Evolutionary conservation across 2,113 vertebrate genomes (phyloP), one percentile per base, ranked within the genome.

Genomic region (Pardalotus punctatus): DNA sequence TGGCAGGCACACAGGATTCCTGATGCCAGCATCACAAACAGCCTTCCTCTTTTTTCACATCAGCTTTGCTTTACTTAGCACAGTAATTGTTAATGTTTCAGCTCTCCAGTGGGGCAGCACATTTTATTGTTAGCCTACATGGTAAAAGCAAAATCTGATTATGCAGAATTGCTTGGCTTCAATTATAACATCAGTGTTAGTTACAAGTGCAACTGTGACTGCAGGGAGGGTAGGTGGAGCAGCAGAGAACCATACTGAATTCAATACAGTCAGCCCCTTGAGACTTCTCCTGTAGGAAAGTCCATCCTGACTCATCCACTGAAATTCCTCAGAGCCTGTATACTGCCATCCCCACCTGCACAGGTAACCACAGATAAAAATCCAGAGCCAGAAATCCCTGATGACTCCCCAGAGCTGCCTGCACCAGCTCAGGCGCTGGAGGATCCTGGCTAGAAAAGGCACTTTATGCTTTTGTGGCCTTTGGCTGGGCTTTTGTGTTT

Each of bases 71-170:
- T 82, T 84, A 50, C 87, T 86, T 45, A 64, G 73, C 57, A 65
- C 70, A 76, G 61, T 67, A 42, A 74, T 28, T 84, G 40, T 43
- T 62, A 54, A 43, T 5, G 48, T 35, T 67, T 47, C 83, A 66
- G 64, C 58, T 81, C 79, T 87, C 61, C 53, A 70, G 43, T 14
- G 11, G 43, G 48, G 53, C 88, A 85, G 70, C 48, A 35, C 53
- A 31, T 79, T 80, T 84, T 36, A 67, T 14, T 76, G 57, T 64
- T 64, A 79, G 85, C n/a, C 65, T 71, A 50, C 27, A 6, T 1
- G 4, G 48, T 40, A 85, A 95, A 94, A 95, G 90, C 47, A 88
- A 94, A 87, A 85, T 57, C 66, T 61, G 78, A 94, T 9, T 89
- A 84, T 53, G 69, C 85, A 10, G 72, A 72, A 88, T 38, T 58